Evolutionary conservation across 1,140 invertebrate genomes (phyloP), one percentile per base, ranked within the genome.

Genomic region (Cotesia typhae): DNA sequence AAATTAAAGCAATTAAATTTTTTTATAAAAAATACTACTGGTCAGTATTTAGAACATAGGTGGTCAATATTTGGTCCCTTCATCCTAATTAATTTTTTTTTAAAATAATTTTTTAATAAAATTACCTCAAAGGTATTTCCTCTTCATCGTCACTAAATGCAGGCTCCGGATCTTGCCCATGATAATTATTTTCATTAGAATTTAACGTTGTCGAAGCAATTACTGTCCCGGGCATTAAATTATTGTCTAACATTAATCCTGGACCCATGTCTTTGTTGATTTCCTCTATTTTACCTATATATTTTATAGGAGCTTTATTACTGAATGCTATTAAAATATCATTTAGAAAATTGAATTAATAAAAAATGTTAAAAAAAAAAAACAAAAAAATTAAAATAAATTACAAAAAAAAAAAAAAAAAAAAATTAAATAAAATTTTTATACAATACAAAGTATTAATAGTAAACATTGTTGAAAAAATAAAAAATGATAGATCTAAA

Each of bases 131-230:
- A 35, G 87, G 81, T 20, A 89, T 76, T 38, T 94, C 92, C 59
- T 92, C 91, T 77, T 94, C 93, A 77, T 95, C 93, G 78, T 95
- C 94, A 72, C 93, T 95, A 81, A 95, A 95, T 17, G 90, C 88
- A 47, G 92, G 90, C 83, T 94, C 95, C 83, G 79, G 83, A 81
- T 87, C 83, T 66, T 88, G 88, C 51, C 86, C 88, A 57, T 89
- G 86, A 59, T 90, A 85, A 79, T 88, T 86, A 72, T 89, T 87
- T 75, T 84, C 88, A 36, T 80, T 74, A 9, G 66, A 10, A 0
- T 75, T 65, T 20, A 74, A 71, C 35, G 75, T 82, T 12, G 67
- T 79, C 7, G 78, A 77, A 47, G 41, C 41, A 47, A 10, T 47
- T 47, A 10, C 41, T 7, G 41, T 47, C 0, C 6, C 10, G 0